Percentiles rank a stretch among this genome's conserved stretches.
These are phyloP conservation scores for Copidosoma aretas DNA, from an alignment of 2,888 invertebrate genomes.

Conservation along the genomic window DNA sequence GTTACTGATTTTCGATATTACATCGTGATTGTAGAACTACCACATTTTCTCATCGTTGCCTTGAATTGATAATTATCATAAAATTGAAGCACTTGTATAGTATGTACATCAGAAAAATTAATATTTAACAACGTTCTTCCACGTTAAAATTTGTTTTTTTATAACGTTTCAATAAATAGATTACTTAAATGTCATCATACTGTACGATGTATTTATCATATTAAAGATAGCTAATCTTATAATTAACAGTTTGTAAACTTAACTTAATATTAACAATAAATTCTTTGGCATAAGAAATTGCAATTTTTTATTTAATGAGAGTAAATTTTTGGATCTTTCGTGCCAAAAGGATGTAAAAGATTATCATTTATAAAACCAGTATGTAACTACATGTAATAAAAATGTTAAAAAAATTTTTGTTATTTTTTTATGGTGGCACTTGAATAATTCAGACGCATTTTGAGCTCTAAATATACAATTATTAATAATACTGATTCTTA, in stretches of 20 bases:
- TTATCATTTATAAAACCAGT: not conserved
- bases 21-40: not conserved
- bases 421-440: conserved; percentile 29
- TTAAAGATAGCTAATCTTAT: not conserved
- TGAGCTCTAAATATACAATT: conserved; percentile 29
- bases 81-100: conserved; percentile 14
- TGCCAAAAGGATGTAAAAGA: not conserved
- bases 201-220: not conserved
- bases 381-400: conserved; percentile 11
- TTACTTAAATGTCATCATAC: not conserved
- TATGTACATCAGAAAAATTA: not conserved
- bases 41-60: conserved; percentile 19
- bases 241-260: not conserved
- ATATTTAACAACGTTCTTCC: not conserved
- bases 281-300: not conserved
- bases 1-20: not conserved
- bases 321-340: not conserved
- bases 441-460: conserved; percentile 32
- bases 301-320: not conserved
- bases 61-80: conserved; percentile 21
- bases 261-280: not conserved
- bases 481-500: conserved; percentile 34
- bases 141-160: not conserved
- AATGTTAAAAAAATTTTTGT: conserved; percentile 3
- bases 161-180: not conserved